Percentiles rank a stretch among this genome's conserved stretches.
Evolutionary conservation across 2,888 invertebrate species (phyloP).

Genomic region (Latrodectus hesperus): DNA sequence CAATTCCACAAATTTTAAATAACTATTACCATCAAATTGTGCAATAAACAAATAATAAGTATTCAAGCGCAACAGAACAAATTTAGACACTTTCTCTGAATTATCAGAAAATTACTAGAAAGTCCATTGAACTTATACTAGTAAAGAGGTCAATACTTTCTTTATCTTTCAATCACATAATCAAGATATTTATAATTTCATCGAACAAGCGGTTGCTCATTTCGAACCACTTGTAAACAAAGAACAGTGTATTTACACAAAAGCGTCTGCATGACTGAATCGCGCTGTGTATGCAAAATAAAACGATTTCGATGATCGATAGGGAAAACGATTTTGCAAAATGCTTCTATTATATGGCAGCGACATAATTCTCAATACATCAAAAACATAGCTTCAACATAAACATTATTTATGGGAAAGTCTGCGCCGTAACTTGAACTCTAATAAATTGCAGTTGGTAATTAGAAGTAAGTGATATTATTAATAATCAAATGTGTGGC

Average conservation of each 20-base stretch:
- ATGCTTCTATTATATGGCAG: neutral
- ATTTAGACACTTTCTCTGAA: too few species aligned
- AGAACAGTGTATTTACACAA: neutral
- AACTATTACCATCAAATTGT: too few species aligned
- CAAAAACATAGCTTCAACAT: neutral
- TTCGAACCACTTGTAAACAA: neutral
- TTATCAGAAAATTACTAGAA: neutral
- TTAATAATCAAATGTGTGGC: neutral
- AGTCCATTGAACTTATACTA: neutral
- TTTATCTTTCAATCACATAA: neutral
- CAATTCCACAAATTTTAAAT: too few species aligned
- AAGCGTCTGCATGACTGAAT: neutral
- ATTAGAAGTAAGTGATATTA: neutral
- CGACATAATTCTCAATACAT: neutral
- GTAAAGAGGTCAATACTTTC: neutral
- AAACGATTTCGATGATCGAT: neutral
- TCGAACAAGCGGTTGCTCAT: neutral
- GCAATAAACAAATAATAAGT: too few species aligned
- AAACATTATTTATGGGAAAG: neutral
- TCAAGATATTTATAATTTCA: neutral
- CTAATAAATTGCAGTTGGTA: neutral
- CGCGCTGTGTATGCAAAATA: neutral
- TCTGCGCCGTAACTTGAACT: neutral
- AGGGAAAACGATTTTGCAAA: neutral
- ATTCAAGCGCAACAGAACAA: too few species aligned